Percentiles rank a stretch among this genome's conserved stretches.
phyloP scores from a whole-genome alignment of 2,797 vertebrate genomes.

The Syngnathus acus region DNA sequence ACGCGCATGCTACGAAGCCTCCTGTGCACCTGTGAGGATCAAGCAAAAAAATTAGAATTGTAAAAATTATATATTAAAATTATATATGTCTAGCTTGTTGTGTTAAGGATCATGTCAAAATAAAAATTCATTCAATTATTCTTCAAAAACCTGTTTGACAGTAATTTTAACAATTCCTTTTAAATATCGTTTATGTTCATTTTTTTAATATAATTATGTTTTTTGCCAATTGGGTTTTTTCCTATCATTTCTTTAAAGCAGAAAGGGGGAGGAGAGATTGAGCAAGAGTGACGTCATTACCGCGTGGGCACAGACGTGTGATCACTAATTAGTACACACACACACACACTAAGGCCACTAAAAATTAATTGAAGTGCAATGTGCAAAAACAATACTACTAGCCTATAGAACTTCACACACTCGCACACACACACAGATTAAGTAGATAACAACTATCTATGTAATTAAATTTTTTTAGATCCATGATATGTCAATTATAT shows the following conservation, averaged over 20 bases:
- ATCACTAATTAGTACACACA: constrained; percentile 44
- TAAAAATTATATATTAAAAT: constrained; percentile 23
- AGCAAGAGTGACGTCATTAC: constrained; percentile 44
- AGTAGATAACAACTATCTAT: too few relatives aligned
- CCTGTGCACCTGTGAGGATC: constrained; percentile 41
- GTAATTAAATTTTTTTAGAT: not conserved
- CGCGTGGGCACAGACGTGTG: constrained; percentile 39
- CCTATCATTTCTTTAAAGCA: not conserved
- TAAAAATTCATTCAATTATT: not conserved
- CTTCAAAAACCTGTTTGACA: not conserved
- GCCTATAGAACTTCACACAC: not conserved
- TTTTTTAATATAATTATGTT: not conserved
- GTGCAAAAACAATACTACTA: not conserved
- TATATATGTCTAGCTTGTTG: too few relatives aligned
- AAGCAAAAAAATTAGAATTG: not conserved
- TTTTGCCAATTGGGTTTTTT: not conserved
- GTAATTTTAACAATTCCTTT: not conserved
- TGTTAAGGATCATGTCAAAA: not conserved
- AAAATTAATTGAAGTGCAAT: not conserved
- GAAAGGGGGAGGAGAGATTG: constrained; percentile 1
- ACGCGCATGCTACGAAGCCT: not conserved
- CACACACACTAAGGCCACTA: constrained; percentile 9
- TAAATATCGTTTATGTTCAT: constrained; percentile 1
- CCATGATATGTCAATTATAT: not conserved
- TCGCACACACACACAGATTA: too few relatives aligned